Evolutionary conservation across 37 sponge, comb jelly and placozoan species (phyloP).

Genomic region (Oopsacas minuta): DNA sequence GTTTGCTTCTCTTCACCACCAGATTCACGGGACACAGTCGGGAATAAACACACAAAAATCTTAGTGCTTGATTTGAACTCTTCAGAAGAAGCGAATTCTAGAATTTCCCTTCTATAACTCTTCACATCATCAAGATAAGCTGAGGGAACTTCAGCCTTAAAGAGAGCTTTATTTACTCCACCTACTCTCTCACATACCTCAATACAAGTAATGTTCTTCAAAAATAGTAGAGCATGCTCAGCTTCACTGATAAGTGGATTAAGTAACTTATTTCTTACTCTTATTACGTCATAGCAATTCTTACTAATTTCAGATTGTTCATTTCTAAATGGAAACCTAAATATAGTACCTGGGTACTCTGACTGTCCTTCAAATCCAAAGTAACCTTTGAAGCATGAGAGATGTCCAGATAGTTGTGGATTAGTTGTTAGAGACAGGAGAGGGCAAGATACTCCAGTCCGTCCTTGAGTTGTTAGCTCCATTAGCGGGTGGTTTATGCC

Average conservation of each 20-base stretch:
- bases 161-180: neutral
- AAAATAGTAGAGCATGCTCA: neutral
- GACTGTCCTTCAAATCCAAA: neutral
- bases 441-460: neutral
- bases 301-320: neutral
- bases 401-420: neutral
- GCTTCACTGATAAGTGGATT: neutral
- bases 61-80: neutral
- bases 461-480: neutral
- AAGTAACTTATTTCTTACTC: neutral
- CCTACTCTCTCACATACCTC: neutral
- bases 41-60: slow-evolving; percentile 1
- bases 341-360: neutral
- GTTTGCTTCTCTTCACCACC: neutral
- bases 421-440: neutral
- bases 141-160: neutral
- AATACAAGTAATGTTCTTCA: neutral
- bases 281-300: neutral
- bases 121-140: neutral
- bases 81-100: neutral
- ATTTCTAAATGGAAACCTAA: neutral
- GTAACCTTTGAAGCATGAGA: neutral
- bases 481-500: neutral
- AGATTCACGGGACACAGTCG: neutral
- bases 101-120: neutral